Conservation (phyloP, 1,140 invertebrate genomes). For the Drosophila tropicalis region DNA sequence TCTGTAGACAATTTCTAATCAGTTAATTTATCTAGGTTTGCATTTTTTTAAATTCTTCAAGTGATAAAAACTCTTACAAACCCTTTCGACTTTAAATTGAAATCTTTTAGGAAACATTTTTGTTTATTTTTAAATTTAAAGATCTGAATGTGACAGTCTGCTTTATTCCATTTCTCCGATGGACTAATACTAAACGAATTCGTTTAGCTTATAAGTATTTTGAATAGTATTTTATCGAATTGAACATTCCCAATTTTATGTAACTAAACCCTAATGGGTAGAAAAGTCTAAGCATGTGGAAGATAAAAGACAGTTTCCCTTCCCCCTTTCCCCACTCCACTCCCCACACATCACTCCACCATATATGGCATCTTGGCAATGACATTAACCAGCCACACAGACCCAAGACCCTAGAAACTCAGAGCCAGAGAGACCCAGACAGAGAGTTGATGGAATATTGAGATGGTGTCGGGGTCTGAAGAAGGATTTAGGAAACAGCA, state of each 20-base stretch:
- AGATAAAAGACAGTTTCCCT: conserved; percentile 69
- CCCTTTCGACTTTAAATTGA: too few relatives aligned
- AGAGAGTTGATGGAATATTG: conserved; percentile 70
- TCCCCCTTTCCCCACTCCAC: too few relatives aligned
- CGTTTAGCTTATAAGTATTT: background rate
- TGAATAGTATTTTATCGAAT: background rate
- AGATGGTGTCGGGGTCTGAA: background rate
- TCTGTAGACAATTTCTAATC: background rate
- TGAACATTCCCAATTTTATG: background rate
- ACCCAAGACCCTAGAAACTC: conserved; percentile 15
- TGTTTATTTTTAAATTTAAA: too few relatives aligned
- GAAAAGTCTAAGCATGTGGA: conserved; percentile 68
- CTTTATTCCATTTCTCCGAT: too few relatives aligned
- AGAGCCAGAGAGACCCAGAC: conserved; percentile 26
- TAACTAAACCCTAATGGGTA: background rate
- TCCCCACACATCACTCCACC: background rate
- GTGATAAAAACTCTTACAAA: too few relatives aligned
- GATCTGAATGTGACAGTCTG: too few relatives aligned
- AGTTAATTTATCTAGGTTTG: background rate
- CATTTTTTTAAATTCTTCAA: background rate
- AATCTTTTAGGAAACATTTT: too few relatives aligned
- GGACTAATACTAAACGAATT: background rate
- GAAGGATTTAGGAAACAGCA: background rate
- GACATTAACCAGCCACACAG: conserved; percentile 60
- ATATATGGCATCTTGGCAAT: conserved; percentile 56